A percentile compares a stretch with the other conserved stretches of the same genome.
Conservation (phyloP, 2,113 vertebrate species). For the Pterocles gutturalis region DNA sequence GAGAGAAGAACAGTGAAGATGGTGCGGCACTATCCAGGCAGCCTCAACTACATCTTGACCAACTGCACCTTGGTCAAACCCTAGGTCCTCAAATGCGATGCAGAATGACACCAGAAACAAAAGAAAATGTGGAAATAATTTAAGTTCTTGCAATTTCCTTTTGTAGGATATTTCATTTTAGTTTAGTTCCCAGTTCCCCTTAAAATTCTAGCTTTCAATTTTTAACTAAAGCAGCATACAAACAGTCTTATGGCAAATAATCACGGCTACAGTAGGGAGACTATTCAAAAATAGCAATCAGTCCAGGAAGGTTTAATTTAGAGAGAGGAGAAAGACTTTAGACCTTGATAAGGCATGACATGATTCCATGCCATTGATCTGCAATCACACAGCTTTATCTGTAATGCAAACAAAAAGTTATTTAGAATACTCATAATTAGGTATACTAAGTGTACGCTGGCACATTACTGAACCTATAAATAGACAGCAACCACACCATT, state of each 20-base stretch:
- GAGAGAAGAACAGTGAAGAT: neutral
- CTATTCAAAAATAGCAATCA: neutral
- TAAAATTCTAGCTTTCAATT: neutral
- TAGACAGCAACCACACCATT: neutral
- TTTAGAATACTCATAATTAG: constrained; percentile 33
- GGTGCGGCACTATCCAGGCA: neutral
- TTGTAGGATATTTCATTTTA: neutral
- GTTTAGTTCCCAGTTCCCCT: neutral
- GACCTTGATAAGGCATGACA: constrained; percentile 7
- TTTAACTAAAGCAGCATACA: neutral
- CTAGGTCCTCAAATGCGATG: neutral
- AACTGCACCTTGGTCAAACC: neutral
- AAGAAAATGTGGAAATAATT: neutral
- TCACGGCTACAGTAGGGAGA: neutral
- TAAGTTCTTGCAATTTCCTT: neutral
- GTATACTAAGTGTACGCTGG: neutral
- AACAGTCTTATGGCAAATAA: neutral
- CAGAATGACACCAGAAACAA: neutral
- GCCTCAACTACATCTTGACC: neutral
- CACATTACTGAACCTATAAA: neutral
- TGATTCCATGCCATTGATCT: constrained; percentile 20
- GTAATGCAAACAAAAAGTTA: constrained; percentile 41
- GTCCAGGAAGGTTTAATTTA: neutral
- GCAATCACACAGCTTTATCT: constrained; percentile 15
- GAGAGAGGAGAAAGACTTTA: constrained; percentile 14